A percentile compares a stretch with the other conserved stretches of the same genome.
Evolutionary conservation across 1,140 invertebrate species (phyloP).

Genomic region (Eumeta japonica): DNA sequence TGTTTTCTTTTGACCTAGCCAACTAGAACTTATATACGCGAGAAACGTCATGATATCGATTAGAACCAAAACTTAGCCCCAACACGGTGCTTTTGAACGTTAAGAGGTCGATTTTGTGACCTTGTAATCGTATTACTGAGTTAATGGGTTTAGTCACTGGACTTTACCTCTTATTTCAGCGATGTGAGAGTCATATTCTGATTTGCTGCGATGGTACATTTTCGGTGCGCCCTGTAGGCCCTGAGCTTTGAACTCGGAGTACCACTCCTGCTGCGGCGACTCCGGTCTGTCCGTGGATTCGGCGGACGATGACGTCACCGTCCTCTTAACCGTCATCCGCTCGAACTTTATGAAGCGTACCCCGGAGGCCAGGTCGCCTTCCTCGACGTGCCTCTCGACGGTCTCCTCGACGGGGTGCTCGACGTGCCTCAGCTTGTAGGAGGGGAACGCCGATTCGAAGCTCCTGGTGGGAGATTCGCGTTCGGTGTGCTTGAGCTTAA

Average conservation of each 20-base stretch:
- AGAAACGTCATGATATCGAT: no score
- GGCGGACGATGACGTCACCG: constrained; percentile 22
- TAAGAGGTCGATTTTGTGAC: no score
- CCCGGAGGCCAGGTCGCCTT: constrained; percentile 62
- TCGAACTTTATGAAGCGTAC: constrained; percentile 68
- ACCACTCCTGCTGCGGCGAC: constrained; percentile 58
- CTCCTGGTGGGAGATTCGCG: constrained; percentile 44
- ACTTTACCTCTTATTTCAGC: constrained; percentile 81
- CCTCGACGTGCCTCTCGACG: constrained; percentile 61
- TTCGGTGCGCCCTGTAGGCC: constrained; percentile 57
- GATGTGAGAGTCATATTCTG: constrained; percentile 85
- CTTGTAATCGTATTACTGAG: no score
- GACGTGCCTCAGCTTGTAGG: constrained; percentile 39
- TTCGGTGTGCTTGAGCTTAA: constrained; percentile 60
- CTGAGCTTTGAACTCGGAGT: constrained; percentile 45
- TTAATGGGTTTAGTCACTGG: no score
- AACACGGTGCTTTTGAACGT: no score
- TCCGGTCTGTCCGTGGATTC: constrained; percentile 51
- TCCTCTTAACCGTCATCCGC: constrained; percentile 63
- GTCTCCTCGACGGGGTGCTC: constrained; percentile 24
- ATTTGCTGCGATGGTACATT: constrained; percentile 69
- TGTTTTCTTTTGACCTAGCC: no score
- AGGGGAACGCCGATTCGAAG: constrained; percentile 35
- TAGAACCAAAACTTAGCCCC: no score
- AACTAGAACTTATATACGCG: no score